Conservation (phyloP, 1,140 invertebrate genomes). For the Formica selysi region DNA sequence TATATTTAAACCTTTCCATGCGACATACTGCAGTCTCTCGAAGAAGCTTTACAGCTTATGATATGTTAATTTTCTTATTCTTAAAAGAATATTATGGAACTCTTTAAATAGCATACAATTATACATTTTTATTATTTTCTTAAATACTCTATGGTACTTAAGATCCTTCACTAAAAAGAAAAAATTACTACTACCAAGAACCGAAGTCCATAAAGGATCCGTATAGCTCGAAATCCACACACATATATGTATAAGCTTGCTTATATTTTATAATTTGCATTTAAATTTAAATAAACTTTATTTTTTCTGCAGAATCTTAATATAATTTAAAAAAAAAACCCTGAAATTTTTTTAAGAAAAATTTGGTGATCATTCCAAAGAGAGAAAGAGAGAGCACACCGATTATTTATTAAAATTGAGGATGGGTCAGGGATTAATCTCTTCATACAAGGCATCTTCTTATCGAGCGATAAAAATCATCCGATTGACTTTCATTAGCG, state of each 20-base stretch:
- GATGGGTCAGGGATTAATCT: not conserved
- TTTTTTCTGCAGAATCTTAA: no score
- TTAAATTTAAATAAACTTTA: not conserved
- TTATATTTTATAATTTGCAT: not conserved
- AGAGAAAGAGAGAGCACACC: not conserved
- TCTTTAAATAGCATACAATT: not conserved
- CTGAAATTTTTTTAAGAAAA: not conserved
- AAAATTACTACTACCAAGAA: not conserved
- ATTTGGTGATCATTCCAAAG: not conserved
- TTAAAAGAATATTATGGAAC: not conserved
- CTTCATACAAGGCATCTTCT: not conserved
- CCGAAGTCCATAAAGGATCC: not conserved
- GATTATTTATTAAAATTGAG: not conserved
- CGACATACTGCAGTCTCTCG: conserved; percentile 35
- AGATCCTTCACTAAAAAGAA: no score
- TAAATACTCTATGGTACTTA: not conserved
- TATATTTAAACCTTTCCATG: conserved; percentile 56
- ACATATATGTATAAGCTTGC: not conserved
- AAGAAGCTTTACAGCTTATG: conserved; percentile 38
- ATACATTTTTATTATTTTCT: not conserved
- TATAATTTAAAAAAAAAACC: no score
- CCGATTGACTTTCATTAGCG: not conserved
- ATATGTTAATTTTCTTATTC: conserved; percentile 25
- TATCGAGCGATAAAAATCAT: not conserved
- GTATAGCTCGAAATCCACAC: not conserved